Base-by-base conservation (phyloP, 2,113 vertebrate species). In the Myotis davidii region DNA sequence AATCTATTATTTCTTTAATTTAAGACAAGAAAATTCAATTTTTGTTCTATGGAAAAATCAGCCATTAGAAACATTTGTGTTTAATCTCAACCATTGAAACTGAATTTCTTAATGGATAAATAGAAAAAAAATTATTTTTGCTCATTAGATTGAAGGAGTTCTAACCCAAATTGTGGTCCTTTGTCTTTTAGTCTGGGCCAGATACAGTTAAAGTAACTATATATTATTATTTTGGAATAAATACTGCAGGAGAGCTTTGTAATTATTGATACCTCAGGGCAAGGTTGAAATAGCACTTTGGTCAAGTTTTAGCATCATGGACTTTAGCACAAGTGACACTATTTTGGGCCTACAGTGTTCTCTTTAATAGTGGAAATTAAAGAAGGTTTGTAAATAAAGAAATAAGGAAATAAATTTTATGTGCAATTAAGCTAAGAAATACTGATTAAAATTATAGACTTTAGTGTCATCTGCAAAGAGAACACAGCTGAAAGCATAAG, bases 11-110 rank as follows among this genome's bases (percentile, higher is more conserved):
- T 86, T 85, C 21, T 81, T 88, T 88, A 13, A 74, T 32, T 85
- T 95, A 95, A 93, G 39, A 16, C 82, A 81, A 89, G 25, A 27
- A 93, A 83, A 45, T 18, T 54, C 7, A 78, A 78, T 52, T 52
- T 76, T 9, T 67, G 12, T 48, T 87, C 45, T 17, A 12, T 54
- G 45, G 13, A 56, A 27, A 84, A 90, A 96, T 72, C 21, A 76
- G 10, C 32, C 45, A 76, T 67, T 88, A 84, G 59, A 67, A 82
- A 94, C n/a, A 11, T 32, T 6, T 92, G 2, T 37, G 14, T 3
- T 74, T 18, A 29, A 52, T 17, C 14, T n/a, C 64, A 69, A 39
- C 16, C 2, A 85, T 65, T 91, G 67, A 11, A 93, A 73, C 1
- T 85, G 18, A 93, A 91, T 29, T 65, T 87, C 21, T 85, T 74